Base-by-base conservation (phyloP, 2,888 invertebrate genomes). In the Pseudoips prasinana region DNA sequence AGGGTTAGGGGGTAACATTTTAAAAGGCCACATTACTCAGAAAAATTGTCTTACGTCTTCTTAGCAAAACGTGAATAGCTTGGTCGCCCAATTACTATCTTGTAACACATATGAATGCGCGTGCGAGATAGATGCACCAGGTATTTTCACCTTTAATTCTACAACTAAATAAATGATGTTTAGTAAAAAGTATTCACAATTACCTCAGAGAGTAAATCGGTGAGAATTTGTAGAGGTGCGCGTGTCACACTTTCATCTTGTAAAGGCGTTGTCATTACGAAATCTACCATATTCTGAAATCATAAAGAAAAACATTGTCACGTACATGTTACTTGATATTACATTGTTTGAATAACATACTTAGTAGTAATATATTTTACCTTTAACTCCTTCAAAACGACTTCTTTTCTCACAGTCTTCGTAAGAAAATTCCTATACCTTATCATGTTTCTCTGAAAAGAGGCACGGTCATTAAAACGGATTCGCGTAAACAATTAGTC, bases 211-310 rank as follows among this genome's bases (percentile, higher is more conserved):
- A 95, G 83, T 25, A 95, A 83, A 58, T 92, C 92, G 2, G 94
- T 94, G 9, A 94, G 92, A 10, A 94, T 91, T 60, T 93, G 92
- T 42, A 95, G 73, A 2, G 95, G 94, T 18, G 92, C 92, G 29
- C 93, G 91, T 41, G 92, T 92, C 22, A 95, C 93, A 56, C 91
- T 90, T 47, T 94, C 93, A 64, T 95, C 95, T 77, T 95, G 94
- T 25, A 95, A 87, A 0, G 94, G 94, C 2, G 94, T 94, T 41
- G 91, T 91, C 69, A 93, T 90, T 1, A 93, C 93, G 55, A 94
- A 92, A 60, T 94, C 94, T 29, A 95, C 93, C 91, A 95, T 91
- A 48, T 90, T 91, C 94, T 94, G 84, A 23, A 85, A 86, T 52
- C 52, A 46, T 39, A 47, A 2, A 10, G 20, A 17, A 22, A 14